Base-by-base conservation (phyloP, 2,888 invertebrate species). In the Sylvicola cinctus region DNA sequence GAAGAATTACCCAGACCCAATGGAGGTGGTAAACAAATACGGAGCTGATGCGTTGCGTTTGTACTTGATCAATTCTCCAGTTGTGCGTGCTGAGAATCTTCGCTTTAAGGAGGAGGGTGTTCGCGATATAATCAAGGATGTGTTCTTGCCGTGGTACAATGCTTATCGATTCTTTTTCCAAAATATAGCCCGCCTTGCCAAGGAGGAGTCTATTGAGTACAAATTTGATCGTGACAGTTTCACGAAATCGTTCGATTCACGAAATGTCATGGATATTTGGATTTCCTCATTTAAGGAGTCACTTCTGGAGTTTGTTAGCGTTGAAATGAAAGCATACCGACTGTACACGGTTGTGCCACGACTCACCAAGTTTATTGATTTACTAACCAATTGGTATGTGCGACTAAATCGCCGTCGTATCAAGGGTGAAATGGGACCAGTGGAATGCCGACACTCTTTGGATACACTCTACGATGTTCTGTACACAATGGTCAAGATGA, bases 311-410 rank as follows among this genome's bases (percentile, higher is more conserved):
- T 95, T 83, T 61, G 75, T 96, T 7, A 73, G 79, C 33, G 68
- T 72, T 44, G 96, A 98, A 62, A 98, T 98, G 98, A 71, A 72
- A 46, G 78, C 80, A 2, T 98, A 96, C 54, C 74, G 83, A 36
- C 62, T 98, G 35, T 98, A 95, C 52, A 95, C 93, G 1, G 98
- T 98, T 8, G 79, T 95, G 8, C 93, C 95, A 1, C 66, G 78
- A 35, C 62, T 99, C 29, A 80, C 95, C 0, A 90, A 91, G 52
- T 98, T 90, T 56, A 88, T 98, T 43, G 95, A 96, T 50, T 85
- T 95, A 51, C 68, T 98, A 3, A 98, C 96, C 17, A 99, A 99
- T 56, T 95, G 95, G 93, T 98, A 96, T 54, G 91, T 98, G 20
- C 68, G 96, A 41, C 81, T 98, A 74, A 98, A 98, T 56, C 70